Percentiles rank a stretch among this genome's conserved stretches.
phyloP scores from a whole-genome alignment of 2,113 vertebrate species.

The Pionites leucogaster region DNA sequence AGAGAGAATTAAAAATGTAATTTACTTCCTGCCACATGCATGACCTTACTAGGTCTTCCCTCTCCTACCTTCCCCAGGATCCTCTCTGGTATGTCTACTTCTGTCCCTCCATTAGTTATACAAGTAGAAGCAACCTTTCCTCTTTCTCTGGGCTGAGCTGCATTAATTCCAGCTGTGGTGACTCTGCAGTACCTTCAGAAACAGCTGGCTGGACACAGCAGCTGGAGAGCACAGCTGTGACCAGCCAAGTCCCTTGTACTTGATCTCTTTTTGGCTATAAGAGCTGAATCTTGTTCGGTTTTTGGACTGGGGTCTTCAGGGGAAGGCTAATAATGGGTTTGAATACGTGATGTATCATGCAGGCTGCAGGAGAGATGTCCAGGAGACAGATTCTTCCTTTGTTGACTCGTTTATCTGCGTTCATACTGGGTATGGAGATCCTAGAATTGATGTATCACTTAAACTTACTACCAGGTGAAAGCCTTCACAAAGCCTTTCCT shows the following conservation, averaged over 20 bases:
- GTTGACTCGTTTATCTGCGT: background rate
- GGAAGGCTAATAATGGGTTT: background rate
- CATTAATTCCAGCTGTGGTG: background rate
- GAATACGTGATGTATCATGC: background rate
- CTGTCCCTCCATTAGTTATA: background rate
- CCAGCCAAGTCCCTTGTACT: fast-evolving
- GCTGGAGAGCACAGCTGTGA: background rate
- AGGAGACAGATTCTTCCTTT: background rate
- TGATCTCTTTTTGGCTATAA: background rate
- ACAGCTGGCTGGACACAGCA: background rate
- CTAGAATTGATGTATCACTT: background rate
- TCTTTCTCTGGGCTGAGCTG: background rate
- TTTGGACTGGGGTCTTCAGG: background rate
- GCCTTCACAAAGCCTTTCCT: background rate
- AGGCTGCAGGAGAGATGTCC: fast-evolving
- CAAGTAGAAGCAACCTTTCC: background rate
- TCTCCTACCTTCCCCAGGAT: background rate
- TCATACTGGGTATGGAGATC: background rate
- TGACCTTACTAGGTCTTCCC: background rate
- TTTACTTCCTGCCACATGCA: background rate
- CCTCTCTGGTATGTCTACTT: background rate
- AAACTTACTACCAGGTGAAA: background rate
- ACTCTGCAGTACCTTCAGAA: background rate
- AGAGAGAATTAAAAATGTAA: background rate
- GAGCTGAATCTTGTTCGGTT: background rate